Percentiles rank a stretch among this genome's conserved stretches.
Conservation (phyloP, 2,113 vertebrate species). For the Colius striatus region DNA sequence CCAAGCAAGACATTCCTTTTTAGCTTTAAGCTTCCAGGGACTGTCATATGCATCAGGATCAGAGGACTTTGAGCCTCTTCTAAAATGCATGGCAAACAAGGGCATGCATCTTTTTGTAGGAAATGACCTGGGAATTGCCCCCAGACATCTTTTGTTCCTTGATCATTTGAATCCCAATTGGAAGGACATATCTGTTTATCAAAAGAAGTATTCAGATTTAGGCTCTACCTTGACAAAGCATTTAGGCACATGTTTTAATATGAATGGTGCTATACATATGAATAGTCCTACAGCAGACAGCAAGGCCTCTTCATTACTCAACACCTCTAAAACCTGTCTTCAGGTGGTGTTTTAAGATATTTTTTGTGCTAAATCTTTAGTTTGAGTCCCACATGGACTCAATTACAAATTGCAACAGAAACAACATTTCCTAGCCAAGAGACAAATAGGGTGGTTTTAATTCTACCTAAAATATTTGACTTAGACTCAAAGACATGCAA, state of each 20-base stretch:
- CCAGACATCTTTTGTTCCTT: slow-evolving; percentile 53
- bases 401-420: not conserved
- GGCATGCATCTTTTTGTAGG: not conserved
- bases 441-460: not conserved
- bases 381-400: not conserved
- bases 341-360: not conserved
- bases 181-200: slow-evolving; percentile 50
- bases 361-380: not conserved
- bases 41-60: not conserved
- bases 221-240: slow-evolving; percentile 16
- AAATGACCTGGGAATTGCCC: slow-evolving; percentile 63
- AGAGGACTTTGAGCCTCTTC: not conserved
- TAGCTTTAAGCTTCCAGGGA: not conserved
- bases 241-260: slow-evolving; percentile 42
- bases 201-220: slow-evolving; percentile 66
- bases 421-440: not conserved
- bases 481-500: not conserved
- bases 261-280: slow-evolving; percentile 58
- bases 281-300: slow-evolving; percentile 7
- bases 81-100: slow-evolving; percentile 13
- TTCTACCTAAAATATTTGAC: not conserved
- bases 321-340: not conserved
- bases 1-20: not conserved
- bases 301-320: not conserved
- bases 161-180: slow-evolving; percentile 59